Base-by-base conservation (phyloP, 1,140 invertebrate genomes). In the Platyscapa corneri region DNA sequence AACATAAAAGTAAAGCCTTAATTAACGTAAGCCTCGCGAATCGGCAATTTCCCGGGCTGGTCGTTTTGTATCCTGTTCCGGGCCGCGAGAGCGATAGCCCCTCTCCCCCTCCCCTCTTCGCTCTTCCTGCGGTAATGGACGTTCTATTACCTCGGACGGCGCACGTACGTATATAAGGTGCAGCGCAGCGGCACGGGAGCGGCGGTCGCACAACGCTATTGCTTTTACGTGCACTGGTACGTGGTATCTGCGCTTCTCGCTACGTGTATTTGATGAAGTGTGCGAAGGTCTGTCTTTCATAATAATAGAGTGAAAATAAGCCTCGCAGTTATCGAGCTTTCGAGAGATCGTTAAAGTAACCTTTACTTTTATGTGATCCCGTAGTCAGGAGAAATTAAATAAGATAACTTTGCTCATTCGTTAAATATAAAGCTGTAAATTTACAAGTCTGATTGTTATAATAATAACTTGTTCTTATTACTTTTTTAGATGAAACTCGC, bases 1-100 rank as follows among this genome's bases (percentile, higher is more conserved):
- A 74, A 56, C 37, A 53, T 46, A 82, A 78, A 78, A 60, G 70
- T 53, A 37, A 77, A 76, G 74, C 82, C 74, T 83, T 83, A 83
- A 83, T 83, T 83, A 83, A 83, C 56, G 82, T 77, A 77, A 77
- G 56, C 72, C n/a, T 46, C 74, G 56, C 56, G 82, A 77, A 77
- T 83, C 82, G 82, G 74, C 76, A 83, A 77, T 77, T 83, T 77
- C 56, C 74, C 56, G 82, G 53, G 82, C 72, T 42, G 70, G 34
- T 34, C 70, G 53, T 83, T 83, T 82, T 32, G 81, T 72, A 82
- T 86, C 49, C 76, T 46, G 75, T 80, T 46, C 82, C 70, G 82
- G 46, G 32, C 42, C n/a, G 72, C 64, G 34, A 75, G 39, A 64
- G 34, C 64, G 14, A 74, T 42, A 39, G 37, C 20, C 70, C 6